phyloP scores from a whole-genome alignment of 2,113 vertebrate species.

The Alces alces region DNA sequence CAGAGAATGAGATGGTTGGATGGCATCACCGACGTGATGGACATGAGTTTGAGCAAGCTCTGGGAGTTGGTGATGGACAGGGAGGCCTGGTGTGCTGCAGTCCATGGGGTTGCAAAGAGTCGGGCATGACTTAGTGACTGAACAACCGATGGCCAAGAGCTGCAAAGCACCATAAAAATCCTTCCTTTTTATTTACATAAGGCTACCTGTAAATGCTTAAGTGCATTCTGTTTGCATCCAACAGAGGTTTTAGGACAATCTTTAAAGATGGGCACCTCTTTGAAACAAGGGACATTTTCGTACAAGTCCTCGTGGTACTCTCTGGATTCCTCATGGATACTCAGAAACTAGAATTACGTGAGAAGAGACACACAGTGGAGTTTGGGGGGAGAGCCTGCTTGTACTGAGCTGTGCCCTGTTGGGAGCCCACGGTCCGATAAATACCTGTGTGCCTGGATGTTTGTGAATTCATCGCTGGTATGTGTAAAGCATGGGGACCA shows the following conservation, averaged over 20 bases:
- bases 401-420: rapidly evolving
- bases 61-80: rapidly evolving
- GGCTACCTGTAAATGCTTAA: neutral
- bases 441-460: rapidly evolving
- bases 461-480: rapidly evolving
- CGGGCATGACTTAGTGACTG: rapidly evolving
- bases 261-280: neutral
- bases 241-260: no score
- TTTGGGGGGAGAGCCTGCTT: rapidly evolving
- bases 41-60: neutral
- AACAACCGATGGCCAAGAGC: neutral
- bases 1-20: neutral
- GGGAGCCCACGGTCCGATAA: rapidly evolving
- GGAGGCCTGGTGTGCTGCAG: neutral
- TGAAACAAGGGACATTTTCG: neutral
- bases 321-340: neutral
- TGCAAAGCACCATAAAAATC: rapidly evolving
- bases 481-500: rapidly evolving
- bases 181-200: neutral
- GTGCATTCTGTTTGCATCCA: neutral
- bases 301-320: neutral
- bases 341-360: neutral
- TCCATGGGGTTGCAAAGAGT: neutral
- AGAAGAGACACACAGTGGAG: rapidly evolving
- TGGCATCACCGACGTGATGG: rapidly evolving